Percentiles rank a stretch among this genome's conserved stretches.
Conservation (phyloP, 2,797 vertebrate genomes). For the Delichon dasypus region DNA sequence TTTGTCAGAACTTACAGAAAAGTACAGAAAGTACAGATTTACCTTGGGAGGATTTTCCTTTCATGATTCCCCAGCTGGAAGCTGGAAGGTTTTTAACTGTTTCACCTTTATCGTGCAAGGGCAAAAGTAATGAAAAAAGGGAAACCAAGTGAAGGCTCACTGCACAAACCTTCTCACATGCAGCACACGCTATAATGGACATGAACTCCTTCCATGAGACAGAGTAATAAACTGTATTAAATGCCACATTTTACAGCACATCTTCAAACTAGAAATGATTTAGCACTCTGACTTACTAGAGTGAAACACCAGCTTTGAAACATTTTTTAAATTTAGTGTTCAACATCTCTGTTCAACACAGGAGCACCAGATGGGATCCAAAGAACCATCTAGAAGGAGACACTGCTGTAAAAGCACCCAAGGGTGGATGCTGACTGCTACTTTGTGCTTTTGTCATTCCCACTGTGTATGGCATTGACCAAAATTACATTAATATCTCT, state of each 20-base stretch:
- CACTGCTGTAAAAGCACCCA: background rate
- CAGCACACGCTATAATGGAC: background rate
- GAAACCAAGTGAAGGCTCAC: background rate
- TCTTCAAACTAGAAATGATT: background rate
- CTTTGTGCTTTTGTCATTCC: background rate
- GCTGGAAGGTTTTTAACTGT: background rate
- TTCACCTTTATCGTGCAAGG: background rate
- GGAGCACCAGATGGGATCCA: background rate
- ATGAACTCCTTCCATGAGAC: background rate
- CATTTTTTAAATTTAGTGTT: background rate
- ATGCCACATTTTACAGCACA: background rate
- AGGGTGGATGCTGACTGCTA: background rate
- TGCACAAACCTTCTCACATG: background rate
- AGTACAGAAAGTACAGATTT: background rate
- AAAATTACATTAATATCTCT: background rate
- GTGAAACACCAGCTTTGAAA: background rate
- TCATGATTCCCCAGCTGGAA: background rate
- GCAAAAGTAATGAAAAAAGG: background rate
- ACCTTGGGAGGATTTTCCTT: background rate
- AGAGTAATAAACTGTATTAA: background rate
- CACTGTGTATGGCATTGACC: background rate
- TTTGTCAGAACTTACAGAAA: background rate
- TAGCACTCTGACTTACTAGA: background rate
- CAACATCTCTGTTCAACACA: background rate
- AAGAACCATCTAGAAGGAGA: background rate